Base-by-base conservation (phyloP, 2,797 vertebrate species). In the Poeciliopsis paucimaculata region DNA sequence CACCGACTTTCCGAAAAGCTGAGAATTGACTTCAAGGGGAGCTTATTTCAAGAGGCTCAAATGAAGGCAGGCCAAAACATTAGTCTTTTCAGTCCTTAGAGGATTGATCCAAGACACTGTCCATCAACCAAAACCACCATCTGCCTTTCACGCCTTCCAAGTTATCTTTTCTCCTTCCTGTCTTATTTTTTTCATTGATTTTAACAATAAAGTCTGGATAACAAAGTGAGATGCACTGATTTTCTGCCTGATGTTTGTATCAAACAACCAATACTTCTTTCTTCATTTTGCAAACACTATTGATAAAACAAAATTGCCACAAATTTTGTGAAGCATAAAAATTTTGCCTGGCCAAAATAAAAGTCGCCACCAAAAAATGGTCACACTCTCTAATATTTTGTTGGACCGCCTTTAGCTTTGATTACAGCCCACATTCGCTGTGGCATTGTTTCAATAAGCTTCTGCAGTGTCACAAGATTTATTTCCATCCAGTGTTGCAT, bases 181-280 rank as follows among this genome's bases (percentile, higher is more conserved):
- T 78, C 47, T 49, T 45, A 75, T 82, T 79, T 79, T 62, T 76
- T 79, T 77, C 72, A 91, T 88, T 83, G 86, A 91, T 89, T 82
- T 82, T 3, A 75, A 76, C 75, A 79, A 80, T 62, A 78, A 86
- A 86, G 85, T 60, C 43, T 13, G 0, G 18, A 76, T 84, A 72
- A 80, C 62, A 28, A 45, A 77, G 34, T 45, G 80, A 86, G 80
- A 55, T 23, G 5, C 76, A 79, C 73, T 78, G 75, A 84, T 90
- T 72, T 73, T 82, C 49, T 47, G 10, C 41, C 49, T 68, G 78
- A 81, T 75, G 70, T 3, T 83, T 86, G 28, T 57, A 57, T 79
- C 45, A 57, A 82, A 85, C 84, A 46, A 78, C 76, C 76, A 18
- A 36, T 20, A 71, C 62, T 23, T n/a, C 53, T 81, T 51, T 78